Conservation (phyloP, 2,797 vertebrate species). For the Alca torda region DNA sequence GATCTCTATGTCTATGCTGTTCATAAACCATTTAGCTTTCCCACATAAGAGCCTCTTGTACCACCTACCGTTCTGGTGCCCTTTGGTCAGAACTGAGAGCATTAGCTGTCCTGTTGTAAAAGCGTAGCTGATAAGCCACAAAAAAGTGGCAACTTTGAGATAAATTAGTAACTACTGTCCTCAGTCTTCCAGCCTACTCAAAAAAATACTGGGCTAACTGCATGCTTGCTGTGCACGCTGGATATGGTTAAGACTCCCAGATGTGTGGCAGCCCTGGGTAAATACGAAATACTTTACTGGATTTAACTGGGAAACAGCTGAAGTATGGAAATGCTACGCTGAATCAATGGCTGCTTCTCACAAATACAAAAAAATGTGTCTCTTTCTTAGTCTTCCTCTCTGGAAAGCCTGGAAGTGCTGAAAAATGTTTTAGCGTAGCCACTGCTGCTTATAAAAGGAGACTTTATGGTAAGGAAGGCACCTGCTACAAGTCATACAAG, state of each 20-base stretch:
- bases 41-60: background rate
- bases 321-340: background rate
- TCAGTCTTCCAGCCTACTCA: background rate
- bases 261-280: background rate
- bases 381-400: background rate
- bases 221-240: background rate
- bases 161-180: background rate
- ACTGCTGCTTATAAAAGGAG: background rate
- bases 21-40: background rate
- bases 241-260: background rate
- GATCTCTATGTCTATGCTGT: background rate
- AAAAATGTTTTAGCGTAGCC: background rate
- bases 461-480: background rate
- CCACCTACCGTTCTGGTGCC: background rate
- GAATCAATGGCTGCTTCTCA: background rate
- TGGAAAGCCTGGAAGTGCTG: background rate
- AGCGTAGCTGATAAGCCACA: background rate
- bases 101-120: background rate
- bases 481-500: background rate
- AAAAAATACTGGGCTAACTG: background rate
- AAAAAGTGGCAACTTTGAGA: background rate
- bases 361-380: background rate
- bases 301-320: background rate
- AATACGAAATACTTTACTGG: background rate
- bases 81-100: background rate